Percentiles rank a stretch among this genome's conserved stretches.
Conservation (phyloP, 2,888 invertebrate species). For the Drosophila lacicola region DNA sequence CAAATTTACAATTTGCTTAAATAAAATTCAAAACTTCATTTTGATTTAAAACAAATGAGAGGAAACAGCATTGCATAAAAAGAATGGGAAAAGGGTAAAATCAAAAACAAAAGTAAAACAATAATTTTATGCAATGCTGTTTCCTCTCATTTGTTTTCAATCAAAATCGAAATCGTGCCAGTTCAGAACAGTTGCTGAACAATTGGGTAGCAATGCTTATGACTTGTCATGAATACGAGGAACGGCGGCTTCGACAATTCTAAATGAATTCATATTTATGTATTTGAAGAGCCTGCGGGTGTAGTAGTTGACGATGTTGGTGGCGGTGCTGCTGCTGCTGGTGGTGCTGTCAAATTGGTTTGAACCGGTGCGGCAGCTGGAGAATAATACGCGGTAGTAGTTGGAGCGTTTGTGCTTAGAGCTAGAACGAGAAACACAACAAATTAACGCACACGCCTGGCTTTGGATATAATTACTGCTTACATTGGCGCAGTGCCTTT, state of each 20-base stretch:
- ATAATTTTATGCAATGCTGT: slow-evolving; percentile 5
- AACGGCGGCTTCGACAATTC: slow-evolving; percentile 27
- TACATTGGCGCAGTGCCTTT: slow-evolving; percentile 83
- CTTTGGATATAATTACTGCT: slow-evolving; percentile 20
- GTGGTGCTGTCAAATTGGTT: slow-evolving; percentile 59
- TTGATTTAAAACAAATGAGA: slow-evolving; percentile 70
- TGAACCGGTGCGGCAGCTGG: slow-evolving; percentile 67
- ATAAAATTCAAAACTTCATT: slow-evolving; percentile 65
- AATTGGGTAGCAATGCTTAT: slow-evolving; percentile 46
- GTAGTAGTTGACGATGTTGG: slow-evolving; percentile 63
- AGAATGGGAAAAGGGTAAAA: slow-evolving; percentile 42
- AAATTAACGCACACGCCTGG: neutral
- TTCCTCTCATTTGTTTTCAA: too few species aligned
- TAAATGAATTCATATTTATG: slow-evolving; percentile 54
- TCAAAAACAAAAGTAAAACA: slow-evolving; percentile 56
- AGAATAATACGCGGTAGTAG: slow-evolving; percentile 68
- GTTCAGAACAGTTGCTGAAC: slow-evolving; percentile 47
- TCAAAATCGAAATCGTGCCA: slow-evolving; percentile 45
- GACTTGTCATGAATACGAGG: slow-evolving; percentile 67
- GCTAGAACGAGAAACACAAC: slow-evolving; percentile 34
- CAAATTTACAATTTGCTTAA: slow-evolving; percentile 77
- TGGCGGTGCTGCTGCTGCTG: slow-evolving; percentile 58
- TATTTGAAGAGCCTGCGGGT: slow-evolving; percentile 62
- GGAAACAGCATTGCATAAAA: slow-evolving; percentile 58
- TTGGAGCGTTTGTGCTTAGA: slow-evolving; percentile 75